Evolutionary conservation across 2,888 invertebrate species (phyloP).

Genomic region (Cephus pulcher): DNA sequence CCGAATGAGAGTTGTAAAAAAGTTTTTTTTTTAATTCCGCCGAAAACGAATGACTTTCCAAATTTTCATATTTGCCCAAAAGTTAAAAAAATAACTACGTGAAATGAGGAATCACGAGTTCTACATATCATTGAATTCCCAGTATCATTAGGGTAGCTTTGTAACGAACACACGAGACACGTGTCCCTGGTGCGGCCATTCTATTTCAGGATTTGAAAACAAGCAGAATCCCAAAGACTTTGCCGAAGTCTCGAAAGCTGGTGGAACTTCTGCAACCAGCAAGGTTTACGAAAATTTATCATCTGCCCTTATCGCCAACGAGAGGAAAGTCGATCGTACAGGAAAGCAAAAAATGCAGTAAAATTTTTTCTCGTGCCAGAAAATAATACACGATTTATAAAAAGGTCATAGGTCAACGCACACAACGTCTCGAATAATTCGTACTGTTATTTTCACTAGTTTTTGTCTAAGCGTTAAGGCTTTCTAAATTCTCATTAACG

Average conservation of each 20-base stretch:
- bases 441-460: neutral
- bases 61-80: neutral
- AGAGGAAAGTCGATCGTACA: neutral
- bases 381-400: neutral
- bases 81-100: neutral
- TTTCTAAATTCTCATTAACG: slow-evolving; percentile 16
- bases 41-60: neutral
- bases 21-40: too few species aligned
- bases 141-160: neutral
- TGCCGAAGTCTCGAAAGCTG: slow-evolving; percentile 8
- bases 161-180: slow-evolving; percentile 1
- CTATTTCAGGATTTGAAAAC: slow-evolving; percentile 60
- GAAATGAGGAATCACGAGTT: neutral
- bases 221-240: slow-evolving; percentile 46
- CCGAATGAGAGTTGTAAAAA: too few species aligned
- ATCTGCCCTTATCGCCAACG: neutral
- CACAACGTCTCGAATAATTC: neutral
- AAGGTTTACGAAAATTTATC: neutral
- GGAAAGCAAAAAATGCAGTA: neutral
- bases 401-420: neutral
- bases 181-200: slow-evolving; percentile 25
- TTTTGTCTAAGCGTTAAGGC: neutral
- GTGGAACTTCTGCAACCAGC: neutral
- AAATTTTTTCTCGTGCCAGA: neutral
- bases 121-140: neutral